Percentiles rank a stretch among this genome's conserved stretches.
Evolutionary conservation across 2,797 vertebrate genomes (phyloP).

Genomic region (Distichodus sexfasciatus): DNA sequence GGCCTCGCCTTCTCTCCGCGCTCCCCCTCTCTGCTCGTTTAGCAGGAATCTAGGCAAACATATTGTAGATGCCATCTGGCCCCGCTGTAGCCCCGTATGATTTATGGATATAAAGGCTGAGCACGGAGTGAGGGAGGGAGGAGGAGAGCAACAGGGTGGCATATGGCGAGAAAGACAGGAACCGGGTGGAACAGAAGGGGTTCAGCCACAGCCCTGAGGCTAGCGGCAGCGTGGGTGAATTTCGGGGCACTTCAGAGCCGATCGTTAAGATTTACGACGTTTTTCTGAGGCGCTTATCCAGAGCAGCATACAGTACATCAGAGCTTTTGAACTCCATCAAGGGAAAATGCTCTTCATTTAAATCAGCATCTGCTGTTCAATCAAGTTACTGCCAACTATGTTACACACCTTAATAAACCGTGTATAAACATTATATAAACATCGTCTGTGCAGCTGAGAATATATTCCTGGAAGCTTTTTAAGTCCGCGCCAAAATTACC

Average conservation of each 20-base stretch:
- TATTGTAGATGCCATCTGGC: slow-evolving; percentile 70
- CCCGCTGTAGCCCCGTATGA: slow-evolving; percentile 61
- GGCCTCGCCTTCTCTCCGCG: slow-evolving; percentile 42
- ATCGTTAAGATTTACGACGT: too few species aligned
- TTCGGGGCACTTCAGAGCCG: neutral
- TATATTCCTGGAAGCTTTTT: too few species aligned
- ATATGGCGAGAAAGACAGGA: slow-evolving; percentile 63
- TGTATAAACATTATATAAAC: too few species aligned
- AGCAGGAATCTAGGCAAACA: slow-evolving; percentile 47
- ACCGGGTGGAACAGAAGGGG: slow-evolving; percentile 29
- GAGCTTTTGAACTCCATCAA: too few species aligned
- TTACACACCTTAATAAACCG: too few species aligned
- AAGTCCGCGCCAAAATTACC: too few species aligned
- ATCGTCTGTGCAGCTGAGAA: too few species aligned
- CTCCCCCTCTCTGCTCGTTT: slow-evolving; percentile 48
- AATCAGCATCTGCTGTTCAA: too few species aligned
- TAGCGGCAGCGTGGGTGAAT: neutral
- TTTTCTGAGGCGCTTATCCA: too few species aligned
- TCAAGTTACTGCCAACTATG: too few species aligned
- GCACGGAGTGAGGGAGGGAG: slow-evolving; percentile 19
- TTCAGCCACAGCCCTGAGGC: slow-evolving; percentile 4
- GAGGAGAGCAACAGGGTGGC: slow-evolving; percentile 46
- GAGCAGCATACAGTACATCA: too few species aligned
- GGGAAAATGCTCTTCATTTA: too few species aligned
- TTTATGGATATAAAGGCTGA: slow-evolving; percentile 55